Conservation (phyloP, 1,140 invertebrate species). For the Fopius arisanus region DNA sequence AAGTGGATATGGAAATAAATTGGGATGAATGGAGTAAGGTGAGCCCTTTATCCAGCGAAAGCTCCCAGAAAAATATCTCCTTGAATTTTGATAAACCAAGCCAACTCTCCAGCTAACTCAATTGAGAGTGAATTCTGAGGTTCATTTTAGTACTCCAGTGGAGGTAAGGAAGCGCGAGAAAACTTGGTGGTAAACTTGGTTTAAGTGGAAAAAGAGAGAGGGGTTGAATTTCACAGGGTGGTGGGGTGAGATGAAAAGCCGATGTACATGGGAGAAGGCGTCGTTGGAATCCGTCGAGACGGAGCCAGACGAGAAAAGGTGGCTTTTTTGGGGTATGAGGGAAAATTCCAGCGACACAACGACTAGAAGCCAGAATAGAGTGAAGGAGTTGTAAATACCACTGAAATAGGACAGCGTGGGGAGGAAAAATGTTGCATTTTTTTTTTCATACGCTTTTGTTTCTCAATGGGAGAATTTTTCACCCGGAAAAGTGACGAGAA, state of each 20-base stretch:
- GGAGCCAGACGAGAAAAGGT: constrained; percentile 4
- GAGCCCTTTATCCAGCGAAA: not conserved
- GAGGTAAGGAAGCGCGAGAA: constrained; percentile 5
- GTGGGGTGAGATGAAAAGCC: not conserved
- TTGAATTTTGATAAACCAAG: not conserved
- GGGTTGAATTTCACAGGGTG: not conserved
- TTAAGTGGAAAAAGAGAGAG: not conserved
- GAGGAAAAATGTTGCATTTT: not conserved
- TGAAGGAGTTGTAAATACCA: not conserved
- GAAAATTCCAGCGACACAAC: constrained; percentile 3
- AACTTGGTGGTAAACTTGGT: constrained; percentile 11
- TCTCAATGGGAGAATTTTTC: not conserved
- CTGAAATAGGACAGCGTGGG: not conserved
- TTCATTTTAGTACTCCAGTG: constrained; percentile 3
- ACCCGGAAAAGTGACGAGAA: not conserved
- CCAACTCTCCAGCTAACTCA: constrained; percentile 1
- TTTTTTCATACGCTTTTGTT: not conserved
- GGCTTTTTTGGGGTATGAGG: constrained; percentile 1
- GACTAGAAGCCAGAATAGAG: constrained; percentile 6
- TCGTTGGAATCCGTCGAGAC: constrained; percentile 1
- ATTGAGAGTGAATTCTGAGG: constrained; percentile 11
- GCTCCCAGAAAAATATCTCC: not conserved
- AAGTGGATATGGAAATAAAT: not conserved
- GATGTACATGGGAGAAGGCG: not conserved
- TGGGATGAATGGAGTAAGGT: not conserved